Percentiles rank a stretch among this genome's conserved stretches.
phyloP scores from a whole-genome alignment of 2,113 vertebrate species.

The Poeciliopsis turrubarensis region DNA sequence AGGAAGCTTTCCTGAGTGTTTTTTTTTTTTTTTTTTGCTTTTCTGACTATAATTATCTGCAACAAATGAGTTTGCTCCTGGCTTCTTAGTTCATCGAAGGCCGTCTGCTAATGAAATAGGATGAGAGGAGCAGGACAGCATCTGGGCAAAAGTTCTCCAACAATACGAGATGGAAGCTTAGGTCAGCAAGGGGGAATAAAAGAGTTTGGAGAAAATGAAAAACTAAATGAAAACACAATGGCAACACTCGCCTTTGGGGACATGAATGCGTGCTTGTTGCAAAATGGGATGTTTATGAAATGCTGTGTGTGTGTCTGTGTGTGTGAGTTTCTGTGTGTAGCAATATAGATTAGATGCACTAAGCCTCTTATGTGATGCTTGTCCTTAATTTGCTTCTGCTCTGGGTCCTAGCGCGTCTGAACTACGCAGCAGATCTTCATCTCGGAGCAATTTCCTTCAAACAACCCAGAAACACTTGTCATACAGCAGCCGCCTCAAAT shows the following conservation, averaged over 20 bases:
- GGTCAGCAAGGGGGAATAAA: slow-evolving; percentile 64
- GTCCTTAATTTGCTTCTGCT: slow-evolving; percentile 78
- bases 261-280: slow-evolving; percentile 59
- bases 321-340: slow-evolving; percentile 51
- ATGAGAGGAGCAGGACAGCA: slow-evolving; percentile 48
- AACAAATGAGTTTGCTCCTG: slow-evolving; percentile 15
- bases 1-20: slow-evolving; percentile 2
- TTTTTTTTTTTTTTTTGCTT: not conserved
- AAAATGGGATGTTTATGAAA: slow-evolving; percentile 71
- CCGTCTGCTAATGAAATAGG: slow-evolving; percentile 52
- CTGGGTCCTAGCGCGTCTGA: slow-evolving; percentile 78
- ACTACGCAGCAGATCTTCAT: slow-evolving; percentile 19
- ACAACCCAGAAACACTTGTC: slow-evolving; percentile 34
- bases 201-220: slow-evolving; percentile 72
- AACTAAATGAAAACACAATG: slow-evolving; percentile 75
- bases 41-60: slow-evolving; percentile 7
- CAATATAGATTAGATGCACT: slow-evolving; percentile 79
- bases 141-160: slow-evolving; percentile 56
- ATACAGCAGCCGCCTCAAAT: slow-evolving; percentile 23
- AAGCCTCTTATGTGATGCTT: slow-evolving; percentile 82
- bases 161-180: slow-evolving; percentile 48
- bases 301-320: slow-evolving; percentile 44
- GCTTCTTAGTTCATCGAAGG: slow-evolving; percentile 28
- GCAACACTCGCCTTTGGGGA: slow-evolving; percentile 61
- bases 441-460: slow-evolving; percentile 27